Evolutionary conservation across 2,113 vertebrate species (phyloP).

Genomic region (Ciconia stormi): DNA sequence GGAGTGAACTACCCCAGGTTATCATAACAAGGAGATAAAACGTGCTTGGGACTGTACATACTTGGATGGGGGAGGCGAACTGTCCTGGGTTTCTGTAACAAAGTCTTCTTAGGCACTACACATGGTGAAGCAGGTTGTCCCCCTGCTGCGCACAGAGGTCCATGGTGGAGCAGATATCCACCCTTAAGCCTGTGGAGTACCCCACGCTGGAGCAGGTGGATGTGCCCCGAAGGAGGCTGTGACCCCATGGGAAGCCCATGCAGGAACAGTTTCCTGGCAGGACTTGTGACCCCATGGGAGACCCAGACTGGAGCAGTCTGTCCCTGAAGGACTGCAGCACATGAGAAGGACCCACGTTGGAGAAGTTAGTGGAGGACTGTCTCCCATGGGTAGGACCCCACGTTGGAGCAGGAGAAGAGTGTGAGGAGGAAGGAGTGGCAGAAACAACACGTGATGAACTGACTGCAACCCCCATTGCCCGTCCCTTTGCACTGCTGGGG

Average conservation of each 20-base stretch:
- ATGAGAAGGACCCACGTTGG: not conserved
- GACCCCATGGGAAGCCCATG: not conserved
- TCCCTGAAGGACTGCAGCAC: not conserved
- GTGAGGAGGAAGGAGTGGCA: not conserved
- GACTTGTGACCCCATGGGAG: not conserved
- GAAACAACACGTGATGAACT: not conserved
- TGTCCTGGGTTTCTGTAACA: too few species aligned
- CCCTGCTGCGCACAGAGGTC: not conserved
- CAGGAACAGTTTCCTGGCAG: not conserved
- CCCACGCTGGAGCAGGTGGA: not conserved
- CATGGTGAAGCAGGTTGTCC: not conserved
- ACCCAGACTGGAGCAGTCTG: not conserved
- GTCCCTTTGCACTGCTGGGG: fast-evolving
- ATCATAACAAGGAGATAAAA: not conserved
- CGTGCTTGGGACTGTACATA: not conserved
- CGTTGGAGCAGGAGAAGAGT: fast-evolving
- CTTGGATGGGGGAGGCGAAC: not conserved
- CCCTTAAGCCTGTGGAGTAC: not conserved
- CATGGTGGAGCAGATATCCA: not conserved
- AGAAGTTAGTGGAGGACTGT: not conserved
- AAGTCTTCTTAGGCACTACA: not conserved
- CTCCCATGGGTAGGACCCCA: not conserved
- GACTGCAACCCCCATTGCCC: not conserved
- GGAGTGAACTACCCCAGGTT: too few species aligned
- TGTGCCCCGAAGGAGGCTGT: not conserved